Base-by-base conservation (phyloP, 2,888 invertebrate genomes). In the Hololepta plana region DNA sequence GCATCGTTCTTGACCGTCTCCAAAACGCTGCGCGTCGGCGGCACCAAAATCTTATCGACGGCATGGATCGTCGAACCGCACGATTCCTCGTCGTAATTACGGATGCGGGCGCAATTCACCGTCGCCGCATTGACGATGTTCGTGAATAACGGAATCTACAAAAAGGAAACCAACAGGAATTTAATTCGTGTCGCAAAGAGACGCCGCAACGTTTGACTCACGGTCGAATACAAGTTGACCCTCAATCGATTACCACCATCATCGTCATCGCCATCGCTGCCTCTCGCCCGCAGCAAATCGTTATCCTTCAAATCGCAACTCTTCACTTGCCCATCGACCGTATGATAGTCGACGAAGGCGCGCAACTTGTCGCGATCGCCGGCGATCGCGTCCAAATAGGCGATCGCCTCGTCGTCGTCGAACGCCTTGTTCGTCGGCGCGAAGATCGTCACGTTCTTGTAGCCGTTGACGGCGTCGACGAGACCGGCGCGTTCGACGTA, bases 1-100 rank as follows among this genome's bases (percentile, higher is more conserved):
- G 16, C 12, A 33, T 59, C 51, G 2, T 36, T 41, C 23, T 52
- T 42, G 9, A 70, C 47, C n/a, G 57, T 45, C 24, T 67, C 60
- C 26, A 61, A 38, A 4, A 68, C 45, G 14, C 51, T 56, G 12
- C 55, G 48, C 15, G 51, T 49, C 2, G 67, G 61, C 4, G 67
- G 65, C 2, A 57, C 39, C 15, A 72, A 45, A 11, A 70, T 54
- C 37, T 60, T 62, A 40, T 71, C 68, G 2, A 76, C 58, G 42
- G 71, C 63, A 41, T 76, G 72, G 11, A 75, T 51, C 5, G 70
- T 60, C 1, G 71, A 71, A 29, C 72, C 72, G 39, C 76, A 77
- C 15, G 70, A 67, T 41, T 67, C 62, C 32, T 67, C 61, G 37
- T 72, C 71, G 29, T 63, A 60, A 35, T 61, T 61, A 2, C 63